Evolutionary conservation across 2,113 vertebrate species (phyloP), one percentile per base, ranked within the genome.

Genomic region (Panurus biarmicus): DNA sequence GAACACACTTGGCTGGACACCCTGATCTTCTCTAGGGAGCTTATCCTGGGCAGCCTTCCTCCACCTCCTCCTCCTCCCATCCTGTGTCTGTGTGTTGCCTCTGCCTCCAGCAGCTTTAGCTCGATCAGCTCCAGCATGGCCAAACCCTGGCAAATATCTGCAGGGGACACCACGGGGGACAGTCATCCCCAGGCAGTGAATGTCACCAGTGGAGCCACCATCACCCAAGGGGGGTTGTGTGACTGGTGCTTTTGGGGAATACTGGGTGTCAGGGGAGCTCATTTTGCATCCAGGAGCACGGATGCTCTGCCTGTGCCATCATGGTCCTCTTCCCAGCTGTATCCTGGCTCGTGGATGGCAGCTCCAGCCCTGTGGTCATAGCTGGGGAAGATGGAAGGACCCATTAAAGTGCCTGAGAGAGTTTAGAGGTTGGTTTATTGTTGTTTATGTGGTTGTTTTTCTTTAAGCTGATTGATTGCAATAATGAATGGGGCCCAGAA

Each of bases 401-500:
- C 80, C 91, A 54, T 94, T 94, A 75, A 77, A 89, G 54, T 9
- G 31, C 85, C 89, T 85, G 4, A 23, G 80, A 75, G 92, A 69
- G 81, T 82, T 96, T 72, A 85, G 73, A 61, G 85, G 67, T 12
- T 76, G 83, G 64, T 87, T 93, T 93, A 67, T 91, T 64, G 65
- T 86, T 83, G 73, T 26, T 90, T 87, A 77, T 83, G 89, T 0
- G 40, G 87, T 81, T 75, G 70, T 69, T 61, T 90, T 82, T 86
- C 81, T 79, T 65, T 28, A 40, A 89, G 89, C 80, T 75, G 86
- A 94, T 95, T 86, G 89, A 95, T 92, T 75, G 53, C 50, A 19
- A 12, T 92, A 78, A 89, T 72, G 95, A 96, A 91, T 89, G 94
- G 70, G 93, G 67, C 89, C 65, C 80, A 85, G 95, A 50, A 89